Evolutionary conservation across 2,113 vertebrate species (phyloP), one percentile per base, ranked within the genome.

Genomic region (Perca schrenkii): DNA sequence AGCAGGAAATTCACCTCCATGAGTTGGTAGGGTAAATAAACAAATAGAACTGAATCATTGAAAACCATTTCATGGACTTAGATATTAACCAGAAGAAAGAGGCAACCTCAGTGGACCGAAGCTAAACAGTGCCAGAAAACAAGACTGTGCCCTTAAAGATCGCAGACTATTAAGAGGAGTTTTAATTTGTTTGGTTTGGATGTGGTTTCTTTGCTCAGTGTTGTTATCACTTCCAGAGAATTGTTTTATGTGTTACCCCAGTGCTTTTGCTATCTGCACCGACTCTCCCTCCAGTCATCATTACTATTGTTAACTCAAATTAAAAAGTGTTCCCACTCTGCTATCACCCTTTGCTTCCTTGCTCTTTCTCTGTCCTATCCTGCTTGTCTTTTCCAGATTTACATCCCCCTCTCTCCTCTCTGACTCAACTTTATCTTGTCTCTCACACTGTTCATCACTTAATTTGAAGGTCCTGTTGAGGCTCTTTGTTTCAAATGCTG

Each of bases 291-390:
- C 7, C 52, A 85, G 77, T 79, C 62, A 80, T 74, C 82, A 77
- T 85, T 75, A 66, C 50, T 46, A 36, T 69, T 61, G 72, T 88
- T 74, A 87, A 86, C 16, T 84, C 71, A 74, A 72, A 84, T 89
- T 74, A 84, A 79, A 80, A 89, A 71, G 47, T 28, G 34, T 34
- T 49, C 11, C 2, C 40, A 36, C 19, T 22, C 6, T 0, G 7
- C 3, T 62, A 8, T 61, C 73, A 12, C 28, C 31, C 47, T 52
- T 21, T 67, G 53, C 62, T 63, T 17, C 2, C 46, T 75, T 31
- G 21, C 50, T 13, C 25, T 22, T 14, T 58, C 34, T 47, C 63
- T 14, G 10, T 50, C 53, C 22, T n/a, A 52, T 36, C 58, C 40
- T 17, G 11, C 22, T 63, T 43, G 6, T 11, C 6, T 25, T 67